Percentiles rank a stretch among this genome's conserved stretches.
These are phyloP conservation scores for Pseudopleuronectes americanus DNA, from an alignment of 2,797 vertebrate genomes.

Conservation along the genomic window DNA sequence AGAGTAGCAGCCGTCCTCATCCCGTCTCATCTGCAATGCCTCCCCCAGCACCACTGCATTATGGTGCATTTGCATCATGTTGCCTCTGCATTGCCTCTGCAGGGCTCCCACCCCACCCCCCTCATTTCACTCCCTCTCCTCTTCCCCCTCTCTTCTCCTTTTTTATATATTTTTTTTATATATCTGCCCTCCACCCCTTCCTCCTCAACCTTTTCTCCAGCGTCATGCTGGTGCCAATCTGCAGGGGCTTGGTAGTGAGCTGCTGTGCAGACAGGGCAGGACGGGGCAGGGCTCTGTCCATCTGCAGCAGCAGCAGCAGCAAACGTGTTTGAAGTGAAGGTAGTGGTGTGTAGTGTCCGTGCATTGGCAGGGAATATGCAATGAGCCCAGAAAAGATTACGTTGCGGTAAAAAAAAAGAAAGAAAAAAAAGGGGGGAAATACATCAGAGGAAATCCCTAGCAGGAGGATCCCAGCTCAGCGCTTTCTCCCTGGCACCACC, in stretches of 20 bases:
- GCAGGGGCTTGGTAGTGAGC: conserved; percentile 40
- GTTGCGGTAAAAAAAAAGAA: conserved; percentile 49
- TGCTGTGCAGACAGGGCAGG: conserved; percentile 23
- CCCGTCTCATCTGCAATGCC: conserved; percentile 65
- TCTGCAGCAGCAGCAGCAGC: conserved; percentile 32
- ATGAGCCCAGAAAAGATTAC: conserved; percentile 59
- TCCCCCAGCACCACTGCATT: conserved; percentile 74
- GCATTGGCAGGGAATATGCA: conserved; percentile 46
- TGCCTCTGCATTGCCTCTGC: conserved; percentile 78
- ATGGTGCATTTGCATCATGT: conserved; percentile 80
- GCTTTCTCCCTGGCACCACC: conserved; percentile 54
- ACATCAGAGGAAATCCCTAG: conserved; percentile 80
- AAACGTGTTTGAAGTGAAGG: conserved; percentile 8
- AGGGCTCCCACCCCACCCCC: conserved; percentile 32
- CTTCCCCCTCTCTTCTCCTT: conserved; percentile 21
- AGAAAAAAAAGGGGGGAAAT: conserved; percentile 13
- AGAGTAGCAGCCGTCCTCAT: conserved; percentile 51
- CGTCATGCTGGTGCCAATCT: conserved; percentile 49
- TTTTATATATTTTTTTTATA: background rate
- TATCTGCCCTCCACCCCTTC: background rate
- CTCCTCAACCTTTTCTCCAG: conserved; percentile 26
- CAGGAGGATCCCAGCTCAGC: conserved; percentile 78
- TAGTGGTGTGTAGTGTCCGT: conserved; percentile 9
- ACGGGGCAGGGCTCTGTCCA: conserved; percentile 7
- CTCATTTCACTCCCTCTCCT: background rate